phyloP scores from a whole-genome alignment of 2,797 vertebrate genomes.

The Myiotriccus ornatus region DNA sequence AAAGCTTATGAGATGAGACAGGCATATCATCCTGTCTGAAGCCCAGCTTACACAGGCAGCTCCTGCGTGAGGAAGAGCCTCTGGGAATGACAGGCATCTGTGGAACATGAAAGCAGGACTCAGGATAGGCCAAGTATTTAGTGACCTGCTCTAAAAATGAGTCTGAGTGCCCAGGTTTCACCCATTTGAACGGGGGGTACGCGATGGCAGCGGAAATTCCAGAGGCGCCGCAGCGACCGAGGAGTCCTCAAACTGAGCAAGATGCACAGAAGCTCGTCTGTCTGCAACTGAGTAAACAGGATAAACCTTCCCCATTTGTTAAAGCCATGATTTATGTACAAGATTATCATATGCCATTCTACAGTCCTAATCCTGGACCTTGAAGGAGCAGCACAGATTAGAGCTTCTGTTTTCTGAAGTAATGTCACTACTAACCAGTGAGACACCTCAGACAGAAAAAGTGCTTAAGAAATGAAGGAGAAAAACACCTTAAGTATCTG shows the following conservation, averaged over 20 bases:
- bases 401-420: not conserved
- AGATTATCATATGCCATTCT: not conserved
- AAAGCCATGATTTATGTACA: not conserved
- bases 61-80: not conserved
- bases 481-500: not conserved
- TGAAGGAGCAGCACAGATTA: not conserved
- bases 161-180: not conserved
- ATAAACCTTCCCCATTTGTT: not conserved
- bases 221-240: not conserved
- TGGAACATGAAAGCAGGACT: not conserved
- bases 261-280: not conserved
- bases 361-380: not conserved
- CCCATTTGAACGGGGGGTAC: not conserved
- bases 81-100: not conserved
- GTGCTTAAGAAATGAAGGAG: not conserved
- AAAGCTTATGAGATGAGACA: slow-evolving; percentile 60
- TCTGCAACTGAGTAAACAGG: not conserved
- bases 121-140: not conserved
- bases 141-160: not conserved
- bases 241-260: not conserved
- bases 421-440: not conserved
- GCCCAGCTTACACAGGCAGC: slow-evolving; percentile 28
- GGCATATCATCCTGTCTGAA: slow-evolving; percentile 43
- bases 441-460: not conserved
- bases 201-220: not conserved